phyloP scores from a whole-genome alignment of 2,888 invertebrate genomes.

The Sepioteuthis lessoniana region DNA sequence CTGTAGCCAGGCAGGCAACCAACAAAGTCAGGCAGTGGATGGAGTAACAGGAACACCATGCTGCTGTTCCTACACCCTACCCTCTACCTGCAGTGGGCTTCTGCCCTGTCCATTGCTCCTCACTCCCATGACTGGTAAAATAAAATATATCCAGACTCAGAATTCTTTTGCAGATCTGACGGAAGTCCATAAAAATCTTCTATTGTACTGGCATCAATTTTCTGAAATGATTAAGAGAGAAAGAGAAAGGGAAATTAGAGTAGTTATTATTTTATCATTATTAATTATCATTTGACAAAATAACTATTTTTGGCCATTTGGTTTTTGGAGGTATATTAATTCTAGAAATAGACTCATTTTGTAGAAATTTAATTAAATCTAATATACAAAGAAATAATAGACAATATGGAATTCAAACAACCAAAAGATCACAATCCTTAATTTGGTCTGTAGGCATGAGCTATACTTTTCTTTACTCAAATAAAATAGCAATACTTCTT shows the following conservation, averaged over 20 bases:
- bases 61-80: neutral
- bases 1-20: neutral
- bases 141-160: constrained; percentile 99
- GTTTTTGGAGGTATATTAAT: neutral
- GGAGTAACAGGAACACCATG: neutral
- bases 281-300: neutral
- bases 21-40: constrained; percentile 19
- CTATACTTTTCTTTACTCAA: neutral
- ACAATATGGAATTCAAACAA: neutral
- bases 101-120: constrained; percentile 40
- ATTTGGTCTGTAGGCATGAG: neutral
- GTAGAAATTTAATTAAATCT: too few relatives aligned
- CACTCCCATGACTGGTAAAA: constrained; percentile 83
- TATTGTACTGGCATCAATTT: constrained; percentile 98
- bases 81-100: constrained; percentile 20
- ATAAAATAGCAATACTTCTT: too few relatives aligned
- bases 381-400: neutral
- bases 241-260: neutral
- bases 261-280: too few relatives aligned
- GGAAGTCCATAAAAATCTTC: constrained; percentile 99
- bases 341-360: neutral
- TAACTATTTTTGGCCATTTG: neutral
- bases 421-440: neutral
- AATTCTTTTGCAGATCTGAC: constrained; percentile 98
- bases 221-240: constrained; percentile 81